Base-by-base conservation (phyloP, 2,797 vertebrate genomes). In the Morus bassanus region DNA sequence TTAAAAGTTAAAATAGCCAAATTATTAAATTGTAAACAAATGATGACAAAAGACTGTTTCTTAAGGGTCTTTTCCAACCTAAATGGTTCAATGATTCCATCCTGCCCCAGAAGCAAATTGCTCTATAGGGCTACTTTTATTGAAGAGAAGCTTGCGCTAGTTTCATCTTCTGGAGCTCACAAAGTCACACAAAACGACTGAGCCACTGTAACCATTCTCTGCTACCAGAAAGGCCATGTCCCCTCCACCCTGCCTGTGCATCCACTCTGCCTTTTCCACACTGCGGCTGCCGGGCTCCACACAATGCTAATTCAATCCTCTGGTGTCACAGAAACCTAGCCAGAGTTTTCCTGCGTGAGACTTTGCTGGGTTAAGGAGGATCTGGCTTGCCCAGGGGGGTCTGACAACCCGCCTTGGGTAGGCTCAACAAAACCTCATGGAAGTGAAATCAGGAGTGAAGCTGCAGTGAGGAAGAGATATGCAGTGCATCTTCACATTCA, bases 221-320 rank as follows among this genome's bases (percentile, higher is more conserved):
- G 50, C 18, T 48, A 35, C 30, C 39, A 30, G 39, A 76, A 93
- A 63, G 19, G 19, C 27, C 23, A 16, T 4, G 6, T 28, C 7
- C 9, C 17, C 4, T 12, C 7, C 28, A 33, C 6, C 18, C 30
- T 22, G 46, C 8, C 41, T 2, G 0, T 50, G 33, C 25, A n/a
- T 37, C 30, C 0, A 1, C 51, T 35, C 45, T 59, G 23, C 11
- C 24, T 43, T 27, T 65, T 35, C 35, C 9, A 12, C 18, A 10
- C 11, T 41, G 11, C 0, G 0, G 22, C 23, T 25, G 27, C 28
- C 51, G 17, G 3, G 21, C 33, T 75, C 28, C 1, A 2, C 23
- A 37, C 1, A 0, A n/a, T 2, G 0, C 7, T 48, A 60, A n/a
- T 25, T 10, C 13, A 35, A 6, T 19, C 41, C 6, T 24, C 46